Evolutionary conservation across 2,113 vertebrate genomes (phyloP).

Genomic region (Phoxinus phoxinus): DNA sequence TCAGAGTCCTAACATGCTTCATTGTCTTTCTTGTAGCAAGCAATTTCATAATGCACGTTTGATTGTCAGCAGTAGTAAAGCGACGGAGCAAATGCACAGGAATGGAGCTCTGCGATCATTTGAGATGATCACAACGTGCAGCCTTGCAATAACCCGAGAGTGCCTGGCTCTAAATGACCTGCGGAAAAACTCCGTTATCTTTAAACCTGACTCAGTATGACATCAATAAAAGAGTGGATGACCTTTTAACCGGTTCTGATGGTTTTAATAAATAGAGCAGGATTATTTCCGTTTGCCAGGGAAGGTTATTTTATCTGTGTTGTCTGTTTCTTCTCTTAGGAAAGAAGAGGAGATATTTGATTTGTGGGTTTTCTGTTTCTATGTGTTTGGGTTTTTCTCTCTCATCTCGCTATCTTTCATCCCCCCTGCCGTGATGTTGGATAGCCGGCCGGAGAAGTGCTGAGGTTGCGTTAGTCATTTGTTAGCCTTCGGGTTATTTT

Average conservation of each 20-base stretch:
- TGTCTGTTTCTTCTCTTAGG: background rate
- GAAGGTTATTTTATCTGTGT: background rate
- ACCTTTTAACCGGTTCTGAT: background rate
- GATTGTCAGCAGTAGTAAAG: background rate
- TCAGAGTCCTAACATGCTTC: background rate
- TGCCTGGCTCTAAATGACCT: background rate
- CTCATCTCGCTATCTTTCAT: background rate
- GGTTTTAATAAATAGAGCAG: background rate
- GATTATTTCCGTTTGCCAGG: background rate
- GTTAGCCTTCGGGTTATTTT: constrained; percentile 26
- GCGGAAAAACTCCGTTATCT: background rate
- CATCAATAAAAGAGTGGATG: background rate
- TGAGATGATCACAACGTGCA: background rate
- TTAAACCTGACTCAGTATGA: constrained; percentile 17
- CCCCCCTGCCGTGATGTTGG: background rate
- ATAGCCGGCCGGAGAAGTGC: background rate
- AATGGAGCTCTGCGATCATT: background rate
- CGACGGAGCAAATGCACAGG: background rate
- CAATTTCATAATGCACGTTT: background rate
- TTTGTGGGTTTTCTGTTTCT: background rate
- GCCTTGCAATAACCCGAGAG: background rate
- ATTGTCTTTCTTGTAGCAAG: background rate
- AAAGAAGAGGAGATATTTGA: background rate
- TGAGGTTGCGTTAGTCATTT: constrained; percentile 13
- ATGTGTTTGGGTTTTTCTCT: background rate